Evolutionary conservation across 2,888 invertebrate species (phyloP).

Genomic region (Sturmia bella): DNA sequence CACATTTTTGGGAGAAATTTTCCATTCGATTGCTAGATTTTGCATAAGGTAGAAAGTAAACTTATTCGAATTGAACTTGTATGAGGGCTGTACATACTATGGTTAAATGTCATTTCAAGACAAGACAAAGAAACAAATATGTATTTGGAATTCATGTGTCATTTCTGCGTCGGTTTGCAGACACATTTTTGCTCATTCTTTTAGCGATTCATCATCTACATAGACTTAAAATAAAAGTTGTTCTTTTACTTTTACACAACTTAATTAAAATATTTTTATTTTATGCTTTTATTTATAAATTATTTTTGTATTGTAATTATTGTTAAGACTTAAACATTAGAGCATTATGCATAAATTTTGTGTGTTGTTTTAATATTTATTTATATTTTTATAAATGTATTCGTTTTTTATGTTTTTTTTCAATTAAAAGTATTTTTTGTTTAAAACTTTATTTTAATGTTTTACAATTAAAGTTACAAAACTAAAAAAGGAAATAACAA

Average conservation of each 20-base stretch:
- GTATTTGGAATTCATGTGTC: too few species aligned
- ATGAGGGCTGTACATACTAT: too few species aligned
- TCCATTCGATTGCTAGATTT: too few species aligned
- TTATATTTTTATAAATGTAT: slow-evolving; percentile 54
- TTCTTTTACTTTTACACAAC: slow-evolving; percentile 67
- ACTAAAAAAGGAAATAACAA: slow-evolving; percentile 64
- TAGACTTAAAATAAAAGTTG: slow-evolving; percentile 65
- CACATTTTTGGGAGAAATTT: too few species aligned
- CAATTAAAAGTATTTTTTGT: slow-evolving; percentile 57
- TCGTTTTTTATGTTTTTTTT: slow-evolving; percentile 57
- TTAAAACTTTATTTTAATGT: slow-evolving; percentile 63
- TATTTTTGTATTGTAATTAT: slow-evolving; percentile 58
- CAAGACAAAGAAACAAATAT: too few species aligned
- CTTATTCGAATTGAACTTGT: too few species aligned
- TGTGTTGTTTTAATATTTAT: slow-evolving; percentile 56
- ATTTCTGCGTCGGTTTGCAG: too few species aligned
- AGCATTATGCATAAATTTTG: slow-evolving; percentile 67
- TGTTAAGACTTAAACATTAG: slow-evolving; percentile 65
- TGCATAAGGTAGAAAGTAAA: too few species aligned
- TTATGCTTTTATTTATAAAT: slow-evolving; percentile 61
- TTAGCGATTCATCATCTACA: slow-evolving; percentile 14
- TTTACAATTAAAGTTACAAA: slow-evolving; percentile 65
- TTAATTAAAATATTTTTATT: slow-evolving; percentile 59
- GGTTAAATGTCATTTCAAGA: too few species aligned
- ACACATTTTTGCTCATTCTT: slow-evolving; percentile 25